Evolutionary conservation across 1,140 invertebrate species (phyloP).

Genomic region (Heliconius himera): DNA sequence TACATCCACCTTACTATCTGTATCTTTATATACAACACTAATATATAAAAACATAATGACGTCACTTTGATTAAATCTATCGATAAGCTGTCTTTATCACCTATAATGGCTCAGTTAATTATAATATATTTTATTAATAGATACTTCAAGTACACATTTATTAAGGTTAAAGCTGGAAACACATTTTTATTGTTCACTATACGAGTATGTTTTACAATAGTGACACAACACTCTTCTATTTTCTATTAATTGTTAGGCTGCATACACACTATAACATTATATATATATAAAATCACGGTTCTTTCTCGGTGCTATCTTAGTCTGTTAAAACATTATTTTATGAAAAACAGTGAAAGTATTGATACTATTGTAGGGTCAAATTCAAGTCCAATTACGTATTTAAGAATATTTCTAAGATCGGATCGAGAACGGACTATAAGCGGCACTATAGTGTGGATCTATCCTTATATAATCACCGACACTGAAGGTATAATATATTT

Average conservation of each 20-base stretch:
- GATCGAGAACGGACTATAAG: too few species aligned
- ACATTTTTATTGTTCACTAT: neutral
- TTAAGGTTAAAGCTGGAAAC: neutral
- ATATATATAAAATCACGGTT: too few species aligned
- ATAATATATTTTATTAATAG: neutral
- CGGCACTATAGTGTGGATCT: too few species aligned
- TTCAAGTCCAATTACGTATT: too few species aligned
- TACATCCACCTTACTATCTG: constrained; percentile 22
- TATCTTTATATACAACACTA: constrained; percentile 36
- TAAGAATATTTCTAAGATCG: too few species aligned
- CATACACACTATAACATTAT: too few species aligned
- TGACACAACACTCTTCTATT: neutral
- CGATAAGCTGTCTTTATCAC: constrained; percentile 32
- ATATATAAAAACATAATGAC: constrained; percentile 30
- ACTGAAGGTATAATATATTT: accelerated
- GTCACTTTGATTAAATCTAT: constrained; percentile 36
- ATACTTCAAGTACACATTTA: constrained; percentile 21
- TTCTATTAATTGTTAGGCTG: too few species aligned
- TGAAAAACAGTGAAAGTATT: too few species aligned
- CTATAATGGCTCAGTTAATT: constrained; percentile 31
- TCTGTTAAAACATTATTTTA: too few species aligned
- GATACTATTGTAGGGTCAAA: too few species aligned
- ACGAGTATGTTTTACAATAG: neutral
- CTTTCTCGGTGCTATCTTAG: too few species aligned
- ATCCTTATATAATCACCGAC: too few species aligned